phyloP scores from a whole-genome alignment of 1,140 invertebrate genomes.

The Drosophila murphyi region DNA sequence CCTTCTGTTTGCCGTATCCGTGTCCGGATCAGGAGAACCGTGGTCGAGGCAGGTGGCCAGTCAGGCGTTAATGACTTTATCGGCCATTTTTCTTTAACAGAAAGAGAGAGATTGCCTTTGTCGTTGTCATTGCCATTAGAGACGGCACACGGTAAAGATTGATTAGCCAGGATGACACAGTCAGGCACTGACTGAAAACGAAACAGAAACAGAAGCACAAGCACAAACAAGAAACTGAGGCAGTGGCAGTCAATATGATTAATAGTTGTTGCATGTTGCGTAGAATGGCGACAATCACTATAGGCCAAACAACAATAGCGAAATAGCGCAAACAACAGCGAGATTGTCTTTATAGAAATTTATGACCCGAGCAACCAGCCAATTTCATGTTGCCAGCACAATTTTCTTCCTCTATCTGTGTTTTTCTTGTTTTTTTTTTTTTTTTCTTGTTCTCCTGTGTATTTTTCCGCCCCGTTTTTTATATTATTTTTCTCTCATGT shows the following conservation, averaged over 20 bases:
- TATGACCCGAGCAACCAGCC: constrained; percentile 67
- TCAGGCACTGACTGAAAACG: constrained; percentile 22
- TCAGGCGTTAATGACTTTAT: constrained; percentile 80
- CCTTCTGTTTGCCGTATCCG: constrained; percentile 29
- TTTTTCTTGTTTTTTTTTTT: not conserved
- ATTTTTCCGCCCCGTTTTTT: constrained; percentile 15
- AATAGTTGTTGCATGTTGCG: constrained; percentile 75
- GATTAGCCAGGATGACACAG: constrained; percentile 68
- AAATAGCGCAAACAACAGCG: constrained; percentile 41
- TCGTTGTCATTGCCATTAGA: constrained; percentile 44
- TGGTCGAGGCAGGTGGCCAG: constrained; percentile 64
- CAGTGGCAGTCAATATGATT: constrained; percentile 70
- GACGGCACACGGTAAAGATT: constrained; percentile 60
- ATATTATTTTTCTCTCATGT: constrained; percentile 31
- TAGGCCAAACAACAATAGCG: constrained; percentile 19
- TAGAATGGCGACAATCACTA: constrained; percentile 57
- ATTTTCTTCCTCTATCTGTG: constrained; percentile 18
- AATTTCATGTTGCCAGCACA: constrained; percentile 63
- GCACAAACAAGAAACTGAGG: not conserved
- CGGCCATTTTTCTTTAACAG: constrained; percentile 69
- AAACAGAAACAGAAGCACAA: not conserved
- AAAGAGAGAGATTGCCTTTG: constrained; percentile 62
- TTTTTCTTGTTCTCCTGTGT: constrained; percentile 8
- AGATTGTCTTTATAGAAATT: constrained; percentile 59
- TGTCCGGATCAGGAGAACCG: constrained; percentile 24